Base-by-base conservation (phyloP, 2,888 invertebrate genomes). In the Timema podura region DNA sequence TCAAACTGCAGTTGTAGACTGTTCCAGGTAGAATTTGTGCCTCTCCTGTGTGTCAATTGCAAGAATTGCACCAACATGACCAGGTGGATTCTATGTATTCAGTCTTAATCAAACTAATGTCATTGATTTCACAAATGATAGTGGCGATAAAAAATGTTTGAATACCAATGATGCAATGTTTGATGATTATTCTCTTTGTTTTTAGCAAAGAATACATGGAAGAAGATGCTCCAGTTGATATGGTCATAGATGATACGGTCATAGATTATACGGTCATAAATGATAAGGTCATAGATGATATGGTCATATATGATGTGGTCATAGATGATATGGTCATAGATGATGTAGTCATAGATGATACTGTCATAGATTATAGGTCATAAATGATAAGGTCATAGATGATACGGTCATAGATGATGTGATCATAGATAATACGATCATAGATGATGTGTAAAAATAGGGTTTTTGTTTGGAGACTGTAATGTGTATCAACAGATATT, bases 21-120 rank as follows among this genome's bases (percentile, higher is more conserved):
- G 6, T 54, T 16, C 10, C 13, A 15, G 54, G 54, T 54, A 15
- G 54, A n/a, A n/a, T n/a, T n/a, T n/a, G n/a, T n/a, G n/a, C n/a
- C n/a, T n/a, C n/a, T n/a, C n/a, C n/a, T n/a, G 6, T 54, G 54
- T 54, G 54, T 16, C 13, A 54, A 54, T 54, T 54, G 54, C 54
- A 54, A 54, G 11, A 10, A 54, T 54, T 54, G 6, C 54, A 15
- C 54, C 13, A 54, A 54, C 54, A 10, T 54, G 54, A 54, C 54
- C 6, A 54, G 11, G 6, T 54, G 11, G 16, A 16, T 54, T 54
- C 54, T 54, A 15, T 54, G 11, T 16, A n/a, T n/a, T n/a, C n/a
- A n/a, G n/a, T 54, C 16, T 54, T 54, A 54, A 6, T 15, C 10
- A 54, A 7, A 54, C 54, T 54, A 54, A 13, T 15, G 5, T 7